A percentile compares a stretch with the other conserved stretches of the same genome.
These are phyloP conservation scores for Agrilus mali DNA, from an alignment of 2,888 invertebrate species.

Conservation along the genomic window DNA sequence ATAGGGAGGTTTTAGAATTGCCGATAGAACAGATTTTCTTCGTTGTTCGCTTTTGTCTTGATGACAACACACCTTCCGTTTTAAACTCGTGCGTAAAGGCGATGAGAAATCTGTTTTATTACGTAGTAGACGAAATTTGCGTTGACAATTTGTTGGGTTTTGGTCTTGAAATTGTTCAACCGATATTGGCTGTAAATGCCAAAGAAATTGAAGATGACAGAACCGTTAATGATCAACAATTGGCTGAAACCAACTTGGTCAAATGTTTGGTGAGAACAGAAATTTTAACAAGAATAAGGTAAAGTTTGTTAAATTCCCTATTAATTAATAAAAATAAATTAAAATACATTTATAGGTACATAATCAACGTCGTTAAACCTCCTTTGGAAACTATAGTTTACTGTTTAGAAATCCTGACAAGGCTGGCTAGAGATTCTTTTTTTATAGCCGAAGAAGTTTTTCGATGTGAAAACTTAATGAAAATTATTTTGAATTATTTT, in stretches of 20 bases:
- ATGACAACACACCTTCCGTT: slow-evolving; percentile 64
- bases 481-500: slow-evolving; percentile 46
- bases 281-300: slow-evolving; percentile 60
- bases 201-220: slow-evolving; percentile 37
- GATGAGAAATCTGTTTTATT: slow-evolving; percentile 60
- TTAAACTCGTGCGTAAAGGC: slow-evolving; percentile 66
- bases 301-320: slow-evolving; percentile 7
- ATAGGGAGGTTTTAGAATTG: slow-evolving; percentile 60
- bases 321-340: neutral
- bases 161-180: slow-evolving; percentile 51
- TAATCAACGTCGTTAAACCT: slow-evolving; percentile 57
- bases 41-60: slow-evolving; percentile 71
- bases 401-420: slow-evolving; percentile 65
- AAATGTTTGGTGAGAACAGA: slow-evolving; percentile 61
- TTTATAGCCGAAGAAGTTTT: slow-evolving; percentile 51
- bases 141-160: slow-evolving; percentile 57
- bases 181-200: slow-evolving; percentile 35
- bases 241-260: slow-evolving; percentile 73
- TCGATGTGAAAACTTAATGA: slow-evolving; percentile 50
- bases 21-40: slow-evolving; percentile 69
- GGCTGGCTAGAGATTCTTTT: slow-evolving; percentile 65
- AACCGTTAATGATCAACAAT: slow-evolving; percentile 74
- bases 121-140: slow-evolving; percentile 66
- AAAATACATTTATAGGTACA: slow-evolving; percentile 45
- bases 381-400: slow-evolving; percentile 59